Conservation (phyloP, 2,888 invertebrate genomes). For the Vanessa cardui region DNA sequence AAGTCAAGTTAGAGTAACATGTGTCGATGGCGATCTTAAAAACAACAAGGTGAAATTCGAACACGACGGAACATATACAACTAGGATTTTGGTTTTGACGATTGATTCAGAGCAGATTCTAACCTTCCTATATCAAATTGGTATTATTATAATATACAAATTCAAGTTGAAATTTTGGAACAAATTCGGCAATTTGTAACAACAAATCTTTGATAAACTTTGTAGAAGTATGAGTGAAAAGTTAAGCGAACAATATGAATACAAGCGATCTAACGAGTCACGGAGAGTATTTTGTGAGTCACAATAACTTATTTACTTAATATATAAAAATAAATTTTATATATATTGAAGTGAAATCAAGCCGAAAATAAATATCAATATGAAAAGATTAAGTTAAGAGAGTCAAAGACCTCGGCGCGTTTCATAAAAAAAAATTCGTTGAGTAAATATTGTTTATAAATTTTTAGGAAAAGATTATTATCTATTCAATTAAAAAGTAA, state of each 20-base stretch:
- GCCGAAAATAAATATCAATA: background rate
- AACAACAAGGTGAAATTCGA: too few species aligned
- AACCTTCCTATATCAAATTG: too few species aligned
- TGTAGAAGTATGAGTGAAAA: background rate
- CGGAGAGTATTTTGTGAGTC: constrained; percentile 1
- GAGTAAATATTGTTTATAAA: background rate
- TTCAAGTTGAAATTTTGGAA: background rate
- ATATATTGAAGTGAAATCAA: background rate
- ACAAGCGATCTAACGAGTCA: constrained; percentile 8
- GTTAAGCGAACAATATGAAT: constrained; percentile 7
- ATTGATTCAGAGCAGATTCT: too few species aligned
- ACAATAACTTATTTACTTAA: background rate
- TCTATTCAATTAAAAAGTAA: too few species aligned
- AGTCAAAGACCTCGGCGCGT: background rate
- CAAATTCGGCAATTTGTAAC: constrained; percentile 9
- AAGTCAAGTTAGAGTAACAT: too few species aligned
- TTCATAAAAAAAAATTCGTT: background rate
- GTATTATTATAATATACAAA: too few species aligned
- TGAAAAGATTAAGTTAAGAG: background rate
- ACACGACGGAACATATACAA: too few species aligned
- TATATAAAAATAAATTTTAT: background rate
- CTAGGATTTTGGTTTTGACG: too few species aligned
- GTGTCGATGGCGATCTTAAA: too few species aligned
- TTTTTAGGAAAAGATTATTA: background rate
- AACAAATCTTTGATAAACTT: constrained; percentile 1